A percentile compares a stretch with the other conserved stretches of the same genome.
Conservation (phyloP, 92 coral and sea anemone species). For the Galaxea fascicularis region DNA sequence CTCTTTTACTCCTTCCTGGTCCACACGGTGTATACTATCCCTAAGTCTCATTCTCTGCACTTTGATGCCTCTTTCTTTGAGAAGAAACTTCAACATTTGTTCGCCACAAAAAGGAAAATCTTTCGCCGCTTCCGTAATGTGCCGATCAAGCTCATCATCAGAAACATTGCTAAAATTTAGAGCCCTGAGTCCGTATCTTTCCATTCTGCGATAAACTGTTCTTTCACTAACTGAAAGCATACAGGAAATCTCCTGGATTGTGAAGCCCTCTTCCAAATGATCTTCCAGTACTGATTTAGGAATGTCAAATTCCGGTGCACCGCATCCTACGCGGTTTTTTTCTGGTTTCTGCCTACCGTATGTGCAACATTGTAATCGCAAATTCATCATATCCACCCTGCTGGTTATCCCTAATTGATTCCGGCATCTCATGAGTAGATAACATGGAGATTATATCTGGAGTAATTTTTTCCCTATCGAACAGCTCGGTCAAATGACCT, state of each 20-base stretch:
- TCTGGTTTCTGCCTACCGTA: conserved; percentile 56
- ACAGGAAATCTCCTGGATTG: too few relatives aligned
- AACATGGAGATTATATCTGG: conserved; percentile 66
- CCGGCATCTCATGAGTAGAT: conserved; percentile 60
- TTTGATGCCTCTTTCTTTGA: too few relatives aligned
- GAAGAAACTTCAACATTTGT: too few relatives aligned
- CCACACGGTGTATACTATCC: too few relatives aligned
- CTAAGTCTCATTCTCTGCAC: too few relatives aligned
- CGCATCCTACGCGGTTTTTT: conserved; percentile 33
- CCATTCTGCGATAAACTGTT: conserved; percentile 70
- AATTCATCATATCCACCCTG: conserved; percentile 70
- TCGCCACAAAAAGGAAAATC: too few relatives aligned
- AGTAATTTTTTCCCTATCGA: conserved; percentile 57
- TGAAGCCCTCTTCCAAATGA: too few relatives aligned
- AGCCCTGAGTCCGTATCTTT: conserved; percentile 60
- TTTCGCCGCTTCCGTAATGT: too few relatives aligned
- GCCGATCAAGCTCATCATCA: conserved; percentile 70
- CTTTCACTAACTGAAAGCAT: conserved; percentile 72
- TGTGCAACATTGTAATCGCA: conserved; percentile 68
- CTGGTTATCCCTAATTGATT: conserved; percentile 57
- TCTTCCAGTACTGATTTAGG: too few relatives aligned
- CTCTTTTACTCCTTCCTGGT: too few relatives aligned
- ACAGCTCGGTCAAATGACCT: conserved; percentile 46
- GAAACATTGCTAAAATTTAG: conserved; percentile 61
- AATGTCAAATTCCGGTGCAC: too few relatives aligned